phyloP scores from a whole-genome alignment of 1,140 invertebrate species.

The Agrypnia vestita region DNA sequence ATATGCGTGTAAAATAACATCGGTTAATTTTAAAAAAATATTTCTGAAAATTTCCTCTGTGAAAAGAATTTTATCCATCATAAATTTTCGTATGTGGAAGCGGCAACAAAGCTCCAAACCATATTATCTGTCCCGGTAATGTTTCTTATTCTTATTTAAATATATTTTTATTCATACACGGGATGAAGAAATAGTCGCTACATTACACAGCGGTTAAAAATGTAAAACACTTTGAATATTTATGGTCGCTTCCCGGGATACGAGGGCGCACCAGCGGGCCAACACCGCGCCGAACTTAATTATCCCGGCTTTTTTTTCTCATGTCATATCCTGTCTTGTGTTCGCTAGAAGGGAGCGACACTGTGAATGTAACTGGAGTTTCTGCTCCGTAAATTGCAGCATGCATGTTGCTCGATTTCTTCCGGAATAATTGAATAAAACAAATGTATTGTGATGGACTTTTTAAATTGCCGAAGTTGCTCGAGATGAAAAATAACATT shows the following conservation, averaged over 20 bases:
- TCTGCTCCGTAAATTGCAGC: too few species aligned
- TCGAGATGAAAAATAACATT: too few species aligned
- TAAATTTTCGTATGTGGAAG: constrained; percentile 13
- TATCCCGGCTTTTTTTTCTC: background rate
- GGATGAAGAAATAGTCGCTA: constrained; percentile 15
- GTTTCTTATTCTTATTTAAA: constrained; percentile 27
- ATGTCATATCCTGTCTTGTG: background rate
- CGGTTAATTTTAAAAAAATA: constrained; percentile 1
- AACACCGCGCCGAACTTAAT: background rate
- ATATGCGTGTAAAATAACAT: too few species aligned
- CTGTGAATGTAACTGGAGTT: too few species aligned
- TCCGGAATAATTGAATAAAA: too few species aligned
- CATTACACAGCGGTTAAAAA: constrained; percentile 13
- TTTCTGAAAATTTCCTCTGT: too few species aligned
- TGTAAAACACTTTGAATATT: constrained; percentile 5
- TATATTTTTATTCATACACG: constrained; percentile 18
- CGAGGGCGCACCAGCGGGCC: too few species aligned
- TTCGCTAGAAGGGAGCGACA: background rate
- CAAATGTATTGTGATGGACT: too few species aligned
- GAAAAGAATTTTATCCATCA: constrained; percentile 1
- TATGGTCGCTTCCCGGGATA: background rate
- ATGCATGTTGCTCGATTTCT: too few species aligned
- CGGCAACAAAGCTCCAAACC: background rate
- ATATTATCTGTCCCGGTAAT: constrained; percentile 16
- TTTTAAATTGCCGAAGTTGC: too few species aligned